phyloP scores from a whole-genome alignment of 2,113 vertebrate genomes.

The Scytalopus superciliaris region DNA sequence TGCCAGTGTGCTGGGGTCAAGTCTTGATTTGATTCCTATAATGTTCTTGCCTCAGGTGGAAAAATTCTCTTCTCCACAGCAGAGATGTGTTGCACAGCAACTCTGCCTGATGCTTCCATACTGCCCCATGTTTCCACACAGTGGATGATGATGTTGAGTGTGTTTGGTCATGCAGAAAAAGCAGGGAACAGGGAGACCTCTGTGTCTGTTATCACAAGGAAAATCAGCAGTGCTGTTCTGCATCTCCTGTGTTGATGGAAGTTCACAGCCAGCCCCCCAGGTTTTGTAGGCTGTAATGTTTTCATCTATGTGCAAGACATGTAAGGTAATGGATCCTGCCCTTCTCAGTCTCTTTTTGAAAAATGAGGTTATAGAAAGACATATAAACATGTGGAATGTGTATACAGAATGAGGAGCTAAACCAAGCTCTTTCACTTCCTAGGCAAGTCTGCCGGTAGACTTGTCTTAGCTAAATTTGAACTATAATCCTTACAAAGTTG shows the following conservation, averaged over 20 bases:
- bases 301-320: not conserved
- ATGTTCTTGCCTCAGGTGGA: not conserved
- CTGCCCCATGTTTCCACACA: not conserved
- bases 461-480: not conserved
- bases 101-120: not conserved
- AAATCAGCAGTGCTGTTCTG: not conserved
- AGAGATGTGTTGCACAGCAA: not conserved
- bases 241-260: not conserved
- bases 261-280: not conserved
- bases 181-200: not conserved
- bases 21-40: not conserved
- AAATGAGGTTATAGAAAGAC: not conserved
- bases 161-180: not conserved
- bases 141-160: not conserved
- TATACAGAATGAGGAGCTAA: not conserved
- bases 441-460: not conserved
- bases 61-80: not conserved
- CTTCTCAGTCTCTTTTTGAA: not conserved
- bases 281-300: not conserved
- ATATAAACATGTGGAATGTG: not conserved
- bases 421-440: not conserved
- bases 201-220: accelerated
- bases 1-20: not conserved
- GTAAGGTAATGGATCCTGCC: not conserved
- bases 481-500: not conserved